Base-by-base conservation (phyloP, 2,797 vertebrate genomes). In the Myripristis jacobus region DNA sequence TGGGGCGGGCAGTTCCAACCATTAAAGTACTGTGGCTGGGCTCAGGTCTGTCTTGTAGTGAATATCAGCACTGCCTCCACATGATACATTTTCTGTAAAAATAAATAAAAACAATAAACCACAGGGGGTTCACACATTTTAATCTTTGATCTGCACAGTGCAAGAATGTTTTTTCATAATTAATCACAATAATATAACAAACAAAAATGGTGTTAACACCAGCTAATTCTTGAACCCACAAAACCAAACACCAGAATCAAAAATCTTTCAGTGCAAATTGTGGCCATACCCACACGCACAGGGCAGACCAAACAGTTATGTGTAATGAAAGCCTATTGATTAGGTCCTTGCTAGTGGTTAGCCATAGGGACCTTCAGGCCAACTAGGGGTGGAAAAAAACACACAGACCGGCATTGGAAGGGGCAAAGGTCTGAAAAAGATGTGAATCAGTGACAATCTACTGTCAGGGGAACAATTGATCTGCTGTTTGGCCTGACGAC, bases 391-490 rank as follows among this genome's bases (percentile, higher is more conserved):
- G 89, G 87, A 92, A 89, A 87, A 93, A 92, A 92, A n/a, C n/a
- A n/a, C n/a, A 81, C 84, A 89, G 83, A 91, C 86, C 65, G 79
- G 54, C 82, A 89, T 63, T 73, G 81, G 81, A 81, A 66, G 83
- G 85, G 86, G 84, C 88, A 89, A 85, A 86, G 86, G 83, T 83
- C 86, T 89, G 78, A 89, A 91, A 89, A 87, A 88, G 84, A 92
- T 83, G 89, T 82, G 87, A 92, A 90, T 91, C 87, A 73, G 84
- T 90, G 82, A 78, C 91, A 87, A 92, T 90, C 86, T 87, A 88
- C 88, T 88, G 89, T 82, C 79, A 84, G 88, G 87, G 85, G 91
- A 92, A 93, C 92, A 93, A 93, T 92, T 89, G 91, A 93, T 93
- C 81, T 69, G 63, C 73, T 87, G 64, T 88, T 90, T 92, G 91